Evolutionary conservation across 2,113 vertebrate species (phyloP).

Genomic region (Ageneiosus marmoratus): DNA sequence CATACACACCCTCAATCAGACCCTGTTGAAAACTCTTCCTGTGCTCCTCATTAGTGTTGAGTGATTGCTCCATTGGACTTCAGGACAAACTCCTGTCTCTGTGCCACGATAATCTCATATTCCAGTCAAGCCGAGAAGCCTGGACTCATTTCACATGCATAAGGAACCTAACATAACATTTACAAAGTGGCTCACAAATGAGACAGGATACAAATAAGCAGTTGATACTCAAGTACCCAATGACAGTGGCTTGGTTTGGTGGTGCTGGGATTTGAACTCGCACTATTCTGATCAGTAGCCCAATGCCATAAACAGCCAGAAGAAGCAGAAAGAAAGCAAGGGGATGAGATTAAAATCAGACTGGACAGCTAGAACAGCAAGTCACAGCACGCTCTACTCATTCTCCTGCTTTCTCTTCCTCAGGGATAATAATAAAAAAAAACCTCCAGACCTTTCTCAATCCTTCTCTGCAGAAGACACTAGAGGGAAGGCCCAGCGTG

Average conservation of each 20-base stretch:
- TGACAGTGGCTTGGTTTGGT: too few relatives aligned
- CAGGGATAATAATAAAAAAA: constrained; percentile 25
- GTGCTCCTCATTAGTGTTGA: constrained; percentile 42
- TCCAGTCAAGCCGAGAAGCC: neutral
- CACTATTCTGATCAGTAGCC: neutral
- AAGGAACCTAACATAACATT: neutral
- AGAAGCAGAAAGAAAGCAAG: neutral
- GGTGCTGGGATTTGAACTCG: neutral
- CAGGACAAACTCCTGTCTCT: neutral
- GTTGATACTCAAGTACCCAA: too few relatives aligned
- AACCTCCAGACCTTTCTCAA: neutral
- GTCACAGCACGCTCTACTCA: constrained; percentile 9
- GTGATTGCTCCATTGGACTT: constrained; percentile 44
- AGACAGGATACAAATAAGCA: neutral
- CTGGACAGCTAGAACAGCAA: constrained; percentile 24
- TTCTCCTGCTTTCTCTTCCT: constrained; percentile 12
- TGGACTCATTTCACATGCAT: neutral
- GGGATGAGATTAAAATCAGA: neutral
- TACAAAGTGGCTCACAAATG: neutral
- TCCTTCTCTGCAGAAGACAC: neutral
- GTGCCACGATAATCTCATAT: neutral
- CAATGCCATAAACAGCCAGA: neutral
- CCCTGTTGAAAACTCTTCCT: constrained; percentile 54
- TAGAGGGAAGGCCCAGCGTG: neutral
- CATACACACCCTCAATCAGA: constrained; percentile 47